Conservation (phyloP, 2,888 invertebrate genomes). For the Caradrina clavipalpis region DNA sequence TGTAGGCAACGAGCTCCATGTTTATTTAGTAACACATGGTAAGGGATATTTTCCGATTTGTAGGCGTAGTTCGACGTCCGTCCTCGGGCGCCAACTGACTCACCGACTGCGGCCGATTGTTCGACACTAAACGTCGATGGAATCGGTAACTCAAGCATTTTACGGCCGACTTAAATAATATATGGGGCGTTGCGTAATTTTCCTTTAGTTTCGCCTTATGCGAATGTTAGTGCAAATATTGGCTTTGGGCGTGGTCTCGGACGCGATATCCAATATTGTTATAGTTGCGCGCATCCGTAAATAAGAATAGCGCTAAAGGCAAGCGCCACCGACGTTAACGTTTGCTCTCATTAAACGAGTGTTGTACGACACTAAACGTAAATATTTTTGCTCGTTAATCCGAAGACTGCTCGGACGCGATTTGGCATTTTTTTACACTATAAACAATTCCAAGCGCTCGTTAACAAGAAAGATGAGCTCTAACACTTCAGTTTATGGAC, state of each 20-base stretch:
- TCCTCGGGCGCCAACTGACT: conserved; percentile 86
- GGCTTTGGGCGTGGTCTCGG: conserved; percentile 64
- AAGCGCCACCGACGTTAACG: conserved; percentile 63
- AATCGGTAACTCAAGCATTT: conserved; percentile 89
- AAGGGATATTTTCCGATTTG: conserved; percentile 80
- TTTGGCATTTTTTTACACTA: conserved; percentile 86
- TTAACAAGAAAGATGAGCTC: conserved; percentile 91
- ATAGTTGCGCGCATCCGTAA: conserved; percentile 49
- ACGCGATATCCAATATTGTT: conserved; percentile 55
- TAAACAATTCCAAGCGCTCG: conserved; percentile 87
- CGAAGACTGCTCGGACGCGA: conserved; percentile 76
- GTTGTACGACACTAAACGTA: conserved; percentile 77
- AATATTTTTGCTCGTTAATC: conserved; percentile 84
- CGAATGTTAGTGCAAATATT: conserved; percentile 79
- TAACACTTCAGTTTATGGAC: conserved; percentile 88
- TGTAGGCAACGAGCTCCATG: conserved; percentile 65
- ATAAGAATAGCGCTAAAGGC: conserved; percentile 53
- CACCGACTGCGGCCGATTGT: conserved; percentile 85
- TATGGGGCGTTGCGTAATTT: conserved; percentile 88
- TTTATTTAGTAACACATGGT: conserved; percentile 79
- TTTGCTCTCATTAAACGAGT: conserved; percentile 68
- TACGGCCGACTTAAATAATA: conserved; percentile 86
- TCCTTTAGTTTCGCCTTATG: conserved; percentile 78
- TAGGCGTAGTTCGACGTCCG: conserved; percentile 83
- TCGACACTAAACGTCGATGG: conserved; percentile 87